Evolutionary conservation across 2,888 invertebrate species (phyloP), one percentile per base, ranked within the genome.

Genomic region (Cryptus viduatorius): DNA sequence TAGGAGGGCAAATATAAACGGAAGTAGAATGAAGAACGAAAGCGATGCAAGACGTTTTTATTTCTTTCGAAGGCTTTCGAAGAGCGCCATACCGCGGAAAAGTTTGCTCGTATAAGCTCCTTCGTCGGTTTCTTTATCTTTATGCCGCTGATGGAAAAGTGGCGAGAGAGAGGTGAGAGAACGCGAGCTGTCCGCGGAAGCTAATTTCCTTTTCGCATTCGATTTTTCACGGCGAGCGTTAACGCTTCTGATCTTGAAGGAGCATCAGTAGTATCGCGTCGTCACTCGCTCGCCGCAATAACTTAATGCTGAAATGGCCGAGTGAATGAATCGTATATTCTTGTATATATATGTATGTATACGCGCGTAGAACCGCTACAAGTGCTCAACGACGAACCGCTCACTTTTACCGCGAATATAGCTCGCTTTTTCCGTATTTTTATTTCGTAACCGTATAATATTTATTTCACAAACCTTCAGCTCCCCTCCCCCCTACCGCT

Each of bases 181-280:
- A 37, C 24, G 50, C 24, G 50, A 79, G 68, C 82, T 68, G 82
- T 71, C 76, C 87, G 86, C 88, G 89, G 86, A 89, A 90, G 91
- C 93, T 93, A 93, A 93, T 93, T 93, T 93, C 93, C 93, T 91
- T 90, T 89, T 89, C 91, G 86, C 92, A 90, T 93, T 93, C 92
- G 93, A 93, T 93, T 92, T 37, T 92, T 91, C 91, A 91, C 90
- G 89, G 88, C 86, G 86, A 86, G 87, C 90, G 90, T 92, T 92
- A 91, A 92, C 91, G 88, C 87, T 64, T 68, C 78, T 84, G 88
- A 87, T 88, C 87, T 85, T 77, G 82, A 84, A 50, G 64, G 12
- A 56, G 73, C 68, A 71, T 83, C 78, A 69, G 73, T 73, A 78
- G 53, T 78, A 83, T 69, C 71, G 71, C 78, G 56, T 64, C 69